phyloP scores from a whole-genome alignment of 2,888 invertebrate genomes.

The Amiota communis region DNA sequence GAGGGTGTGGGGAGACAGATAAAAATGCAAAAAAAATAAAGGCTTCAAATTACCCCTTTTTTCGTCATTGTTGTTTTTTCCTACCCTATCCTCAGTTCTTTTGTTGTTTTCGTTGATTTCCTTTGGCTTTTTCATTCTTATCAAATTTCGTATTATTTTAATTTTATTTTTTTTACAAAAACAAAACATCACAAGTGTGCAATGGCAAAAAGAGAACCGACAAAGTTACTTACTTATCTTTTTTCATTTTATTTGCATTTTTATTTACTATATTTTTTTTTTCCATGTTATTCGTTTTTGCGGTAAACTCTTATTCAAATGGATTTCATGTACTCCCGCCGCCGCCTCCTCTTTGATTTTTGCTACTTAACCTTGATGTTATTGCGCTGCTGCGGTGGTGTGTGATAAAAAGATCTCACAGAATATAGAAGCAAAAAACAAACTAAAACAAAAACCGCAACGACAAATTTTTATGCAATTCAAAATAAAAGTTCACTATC shows the following conservation, averaged over 20 bases:
- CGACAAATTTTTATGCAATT: background rate
- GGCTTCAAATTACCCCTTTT: constrained; percentile 12
- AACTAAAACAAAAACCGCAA: constrained; percentile 14
- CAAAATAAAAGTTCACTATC: background rate
- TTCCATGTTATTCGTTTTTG: background rate
- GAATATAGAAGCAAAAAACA: background rate
- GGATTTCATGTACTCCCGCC: too few species aligned
- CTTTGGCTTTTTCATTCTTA: constrained; percentile 9
- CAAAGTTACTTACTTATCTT: too few species aligned
- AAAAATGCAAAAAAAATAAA: background rate
- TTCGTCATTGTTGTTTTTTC: constrained; percentile 3
- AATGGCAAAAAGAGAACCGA: too few species aligned
- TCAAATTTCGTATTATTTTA: background rate
- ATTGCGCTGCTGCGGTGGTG: too few species aligned
- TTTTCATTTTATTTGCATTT: too few species aligned
- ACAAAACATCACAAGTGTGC: too few species aligned
- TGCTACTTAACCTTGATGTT: too few species aligned
- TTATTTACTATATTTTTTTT: background rate
- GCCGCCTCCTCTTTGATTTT: too few species aligned
- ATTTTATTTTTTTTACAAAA: too few species aligned
- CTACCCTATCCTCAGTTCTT: background rate
- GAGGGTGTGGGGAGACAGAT: background rate
- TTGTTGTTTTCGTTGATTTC: background rate
- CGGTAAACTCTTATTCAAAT: background rate
- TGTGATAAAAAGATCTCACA: too few species aligned